phyloP scores from a whole-genome alignment of 2,888 invertebrate species.

The Parnassius mnemosyne region DNA sequence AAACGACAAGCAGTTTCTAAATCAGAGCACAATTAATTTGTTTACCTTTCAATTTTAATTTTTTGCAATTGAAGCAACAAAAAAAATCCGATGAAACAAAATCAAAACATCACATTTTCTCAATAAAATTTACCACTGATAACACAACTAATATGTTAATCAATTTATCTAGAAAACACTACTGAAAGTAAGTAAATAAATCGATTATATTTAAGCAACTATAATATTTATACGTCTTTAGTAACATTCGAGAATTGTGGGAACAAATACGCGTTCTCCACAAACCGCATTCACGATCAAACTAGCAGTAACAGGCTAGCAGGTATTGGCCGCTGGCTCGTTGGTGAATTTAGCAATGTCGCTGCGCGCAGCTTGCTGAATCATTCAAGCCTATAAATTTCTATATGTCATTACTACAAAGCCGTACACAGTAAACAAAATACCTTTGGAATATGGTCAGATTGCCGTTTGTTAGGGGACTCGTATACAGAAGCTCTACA shows the following conservation, averaged over 20 bases:
- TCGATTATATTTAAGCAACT: background rate
- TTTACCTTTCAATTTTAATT: conserved; percentile 22
- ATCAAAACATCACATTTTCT: conserved; percentile 17
- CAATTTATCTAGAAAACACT: too few relatives aligned
- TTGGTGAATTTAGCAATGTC: background rate
- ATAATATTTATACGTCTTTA: conserved; percentile 3
- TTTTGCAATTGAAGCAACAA: conserved; percentile 1
- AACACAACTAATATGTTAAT: background rate
- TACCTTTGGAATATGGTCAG: conserved; percentile 7
- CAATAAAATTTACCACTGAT: background rate
- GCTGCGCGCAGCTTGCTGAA: conserved; percentile 7
- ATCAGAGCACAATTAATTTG: conserved; percentile 5
- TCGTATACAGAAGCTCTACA: conserved; percentile 14
- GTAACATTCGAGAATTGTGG: conserved; percentile 1
- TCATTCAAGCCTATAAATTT: conserved; percentile 20
- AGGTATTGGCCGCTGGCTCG: background rate
- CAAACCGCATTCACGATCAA: conserved; percentile 9
- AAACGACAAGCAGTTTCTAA: background rate
- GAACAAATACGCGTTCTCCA: conserved; percentile 11
- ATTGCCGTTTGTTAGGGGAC: conserved; percentile 14
- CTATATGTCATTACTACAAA: conserved; percentile 9
- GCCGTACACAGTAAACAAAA: background rate
- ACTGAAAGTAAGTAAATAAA: too few relatives aligned
- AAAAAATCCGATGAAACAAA: conserved; percentile 6
- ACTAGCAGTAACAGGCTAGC: conserved; percentile 11